Evolutionary conservation across 2,113 vertebrate genomes (phyloP).

Genomic region (Nymphicus hollandicus): DNA sequence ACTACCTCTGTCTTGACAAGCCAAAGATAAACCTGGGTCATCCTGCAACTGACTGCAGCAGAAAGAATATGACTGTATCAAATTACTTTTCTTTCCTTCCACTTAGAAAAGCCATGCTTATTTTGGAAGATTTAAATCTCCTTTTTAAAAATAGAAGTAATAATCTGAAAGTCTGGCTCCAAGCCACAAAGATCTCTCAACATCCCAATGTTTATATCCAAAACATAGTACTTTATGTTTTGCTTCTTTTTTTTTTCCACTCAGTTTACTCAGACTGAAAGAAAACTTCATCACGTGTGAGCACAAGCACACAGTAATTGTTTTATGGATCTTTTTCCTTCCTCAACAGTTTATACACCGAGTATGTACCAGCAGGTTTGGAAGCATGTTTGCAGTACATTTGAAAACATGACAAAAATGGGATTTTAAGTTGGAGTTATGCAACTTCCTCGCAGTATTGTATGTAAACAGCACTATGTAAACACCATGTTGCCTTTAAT

Average conservation of each 20-base stretch:
- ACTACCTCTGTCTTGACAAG: neutral
- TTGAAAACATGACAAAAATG: neutral
- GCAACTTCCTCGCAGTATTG: neutral
- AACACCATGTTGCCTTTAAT: neutral
- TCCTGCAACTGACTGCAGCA: neutral
- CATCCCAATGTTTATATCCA: neutral
- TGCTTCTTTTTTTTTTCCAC: neutral
- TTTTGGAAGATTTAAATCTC: neutral
- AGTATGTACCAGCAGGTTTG: neutral
- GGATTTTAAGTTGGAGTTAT: neutral
- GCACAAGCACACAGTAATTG: neutral
- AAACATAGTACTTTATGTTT: neutral
- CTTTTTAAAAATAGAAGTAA: neutral
- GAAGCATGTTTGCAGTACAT: neutral
- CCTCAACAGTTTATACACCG: neutral
- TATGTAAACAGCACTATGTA: neutral
- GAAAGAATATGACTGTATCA: neutral
- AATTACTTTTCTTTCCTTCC: neutral
- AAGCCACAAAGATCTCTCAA: neutral
- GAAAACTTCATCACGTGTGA: neutral
- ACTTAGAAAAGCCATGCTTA: neutral
- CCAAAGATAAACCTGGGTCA: neutral
- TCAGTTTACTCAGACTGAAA: neutral
- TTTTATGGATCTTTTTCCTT: neutral
- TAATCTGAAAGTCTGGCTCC: neutral